Percentiles rank a stretch among this genome's conserved stretches.
Conservation (phyloP, 1,140 invertebrate species). For the Ceratina australensis region DNA sequence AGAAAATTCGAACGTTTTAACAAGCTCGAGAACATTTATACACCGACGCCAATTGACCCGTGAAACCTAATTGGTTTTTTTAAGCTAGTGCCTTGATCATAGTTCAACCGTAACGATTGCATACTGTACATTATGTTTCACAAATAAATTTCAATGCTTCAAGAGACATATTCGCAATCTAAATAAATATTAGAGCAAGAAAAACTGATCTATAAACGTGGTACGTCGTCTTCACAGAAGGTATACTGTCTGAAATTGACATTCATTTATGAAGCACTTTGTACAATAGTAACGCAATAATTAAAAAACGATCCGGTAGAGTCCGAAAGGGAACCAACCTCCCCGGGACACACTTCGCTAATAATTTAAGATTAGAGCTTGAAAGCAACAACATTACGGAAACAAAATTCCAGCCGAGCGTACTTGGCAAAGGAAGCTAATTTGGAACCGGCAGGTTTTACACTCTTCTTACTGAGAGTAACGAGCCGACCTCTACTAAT, state of each 20-base stretch:
- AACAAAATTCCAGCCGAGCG: neutral
- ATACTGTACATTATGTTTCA: too few relatives aligned
- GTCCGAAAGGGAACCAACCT: too few relatives aligned
- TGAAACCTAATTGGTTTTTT: conserved; percentile 5
- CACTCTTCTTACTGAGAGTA: neutral
- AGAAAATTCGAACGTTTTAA: conserved; percentile 22
- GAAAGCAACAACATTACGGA: neutral
- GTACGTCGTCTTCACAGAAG: too few relatives aligned
- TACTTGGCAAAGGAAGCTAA: conserved; percentile 31
- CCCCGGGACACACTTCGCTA: neutral
- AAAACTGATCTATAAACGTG: too few relatives aligned
- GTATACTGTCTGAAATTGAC: too few relatives aligned
- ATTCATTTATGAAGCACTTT: too few relatives aligned
- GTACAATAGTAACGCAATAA: too few relatives aligned
- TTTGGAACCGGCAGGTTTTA: conserved; percentile 7
- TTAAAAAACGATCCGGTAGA: too few relatives aligned
- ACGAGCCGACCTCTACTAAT: neutral
- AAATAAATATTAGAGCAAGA: too few relatives aligned
- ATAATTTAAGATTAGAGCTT: conserved; percentile 39
- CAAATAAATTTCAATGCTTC: too few relatives aligned
- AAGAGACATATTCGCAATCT: too few relatives aligned
- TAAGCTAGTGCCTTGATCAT: too few relatives aligned
- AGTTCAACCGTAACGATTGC: neutral
- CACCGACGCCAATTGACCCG: neutral
- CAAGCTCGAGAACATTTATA: conserved; percentile 18